These are phyloP conservation scores for Clarias pachynema DNA, from an alignment of 2,797 vertebrate genomes.

Conservation along the genomic window DNA sequence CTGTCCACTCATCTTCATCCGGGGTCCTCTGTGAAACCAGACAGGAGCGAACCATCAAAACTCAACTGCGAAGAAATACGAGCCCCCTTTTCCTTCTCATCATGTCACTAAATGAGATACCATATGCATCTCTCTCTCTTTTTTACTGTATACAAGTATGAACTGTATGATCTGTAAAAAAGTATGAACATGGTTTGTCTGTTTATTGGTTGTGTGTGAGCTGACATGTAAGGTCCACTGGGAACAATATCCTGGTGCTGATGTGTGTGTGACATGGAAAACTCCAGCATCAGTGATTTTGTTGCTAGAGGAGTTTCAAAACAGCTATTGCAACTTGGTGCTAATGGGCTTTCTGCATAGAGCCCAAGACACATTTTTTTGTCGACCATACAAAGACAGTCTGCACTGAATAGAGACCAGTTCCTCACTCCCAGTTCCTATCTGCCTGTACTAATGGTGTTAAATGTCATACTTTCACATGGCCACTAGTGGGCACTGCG, in stretches of 20 bases:
- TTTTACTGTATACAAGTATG: neutral
- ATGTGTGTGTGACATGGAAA: slow-evolving; percentile 81
- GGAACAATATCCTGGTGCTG: slow-evolving; percentile 91
- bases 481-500: slow-evolving; percentile 12
- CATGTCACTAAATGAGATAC: slow-evolving; percentile 59
- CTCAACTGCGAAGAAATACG: slow-evolving; percentile 33
- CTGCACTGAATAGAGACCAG: neutral
- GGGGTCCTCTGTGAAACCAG: slow-evolving; percentile 37
- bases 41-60: slow-evolving; percentile 26
- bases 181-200: slow-evolving; percentile 7
- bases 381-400: neutral
- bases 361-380: neutral
- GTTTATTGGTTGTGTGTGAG: slow-evolving; percentile 18
- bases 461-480: neutral
- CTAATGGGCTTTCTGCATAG: neutral
- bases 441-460: neutral
- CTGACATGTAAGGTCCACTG: slow-evolving; percentile 71
- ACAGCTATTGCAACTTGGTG: slow-evolving; percentile 31
- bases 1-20: slow-evolving; percentile 56
- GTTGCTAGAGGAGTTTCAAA: slow-evolving; percentile 81
- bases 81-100: slow-evolving; percentile 37
- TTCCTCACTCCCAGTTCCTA: neutral
- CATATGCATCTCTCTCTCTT: slow-evolving; percentile 55
- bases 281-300: slow-evolving; percentile 98
- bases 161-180: slow-evolving; percentile 49